These are phyloP conservation scores for Pseudoips prasinana DNA, from an alignment of 2,888 invertebrate genomes.

Conservation along the genomic window DNA sequence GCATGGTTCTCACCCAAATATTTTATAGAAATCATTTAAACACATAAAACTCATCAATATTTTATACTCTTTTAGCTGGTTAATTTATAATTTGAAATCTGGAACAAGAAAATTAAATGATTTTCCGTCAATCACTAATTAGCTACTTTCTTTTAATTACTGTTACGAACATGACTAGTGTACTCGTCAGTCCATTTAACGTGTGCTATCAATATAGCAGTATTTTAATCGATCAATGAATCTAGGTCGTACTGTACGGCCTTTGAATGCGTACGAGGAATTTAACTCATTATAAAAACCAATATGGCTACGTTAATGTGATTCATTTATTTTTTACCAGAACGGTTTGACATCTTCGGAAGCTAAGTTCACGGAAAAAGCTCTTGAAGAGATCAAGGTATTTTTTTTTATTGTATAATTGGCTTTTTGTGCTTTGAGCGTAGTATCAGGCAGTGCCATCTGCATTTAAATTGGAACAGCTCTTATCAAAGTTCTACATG, in stretches of 20 bases:
- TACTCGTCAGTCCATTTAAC: slow-evolving; percentile 1
- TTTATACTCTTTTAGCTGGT: too few relatives aligned
- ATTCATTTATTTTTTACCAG: slow-evolving; percentile 46
- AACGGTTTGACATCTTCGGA: slow-evolving; percentile 63
- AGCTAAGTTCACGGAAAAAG: slow-evolving; percentile 63
- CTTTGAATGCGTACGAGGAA: slow-evolving; percentile 21
- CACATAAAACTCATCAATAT: too few relatives aligned
- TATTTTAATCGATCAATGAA: slow-evolving; percentile 31
- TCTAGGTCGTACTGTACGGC: slow-evolving; percentile 22
- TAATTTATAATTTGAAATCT: too few relatives aligned
- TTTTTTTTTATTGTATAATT: slow-evolving; percentile 2
- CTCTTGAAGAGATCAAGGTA: slow-evolving; percentile 76
- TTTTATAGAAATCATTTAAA: too few relatives aligned
- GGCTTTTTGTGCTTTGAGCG: not conserved
- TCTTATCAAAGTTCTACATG: too few relatives aligned
- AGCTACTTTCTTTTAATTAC: too few relatives aligned
- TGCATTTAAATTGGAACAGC: too few relatives aligned
- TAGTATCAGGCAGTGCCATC: slow-evolving; percentile 39
- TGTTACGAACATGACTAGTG: too few relatives aligned
- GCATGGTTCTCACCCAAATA: too few relatives aligned
- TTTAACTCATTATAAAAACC: slow-evolving; percentile 12
- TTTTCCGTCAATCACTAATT: too few relatives aligned
- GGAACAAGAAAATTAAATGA: too few relatives aligned
- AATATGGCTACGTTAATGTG: not conserved
- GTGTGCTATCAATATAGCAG: slow-evolving; percentile 15